phyloP scores from a whole-genome alignment of 2,888 invertebrate genomes.

The Eustalomyia histrio region DNA sequence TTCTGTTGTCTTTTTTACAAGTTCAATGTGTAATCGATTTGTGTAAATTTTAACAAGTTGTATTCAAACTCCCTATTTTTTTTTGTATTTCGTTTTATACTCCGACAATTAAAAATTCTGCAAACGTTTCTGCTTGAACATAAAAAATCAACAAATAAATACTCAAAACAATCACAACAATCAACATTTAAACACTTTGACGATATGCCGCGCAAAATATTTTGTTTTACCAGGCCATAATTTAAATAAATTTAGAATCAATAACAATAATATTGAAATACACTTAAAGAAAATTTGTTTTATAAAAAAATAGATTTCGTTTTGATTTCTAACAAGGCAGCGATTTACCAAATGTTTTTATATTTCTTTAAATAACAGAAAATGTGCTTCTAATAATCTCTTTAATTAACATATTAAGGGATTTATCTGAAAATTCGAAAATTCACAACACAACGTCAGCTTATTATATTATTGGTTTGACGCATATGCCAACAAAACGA shows the following conservation, averaged over 20 bases:
- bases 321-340: too few species aligned
- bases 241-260: conserved; percentile 60
- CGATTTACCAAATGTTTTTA: too few species aligned
- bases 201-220: conserved; percentile 57
- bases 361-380: too few species aligned
- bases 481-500: too few species aligned
- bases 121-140: conserved; percentile 74
- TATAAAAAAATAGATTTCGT: too few species aligned
- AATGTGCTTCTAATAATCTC: too few species aligned
- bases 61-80: conserved; percentile 38
- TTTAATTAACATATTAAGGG: too few species aligned
- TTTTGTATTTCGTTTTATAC: conserved; percentile 34
- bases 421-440: too few species aligned
- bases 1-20: conserved; percentile 20
- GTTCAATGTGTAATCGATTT: conserved; percentile 56
- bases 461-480: too few species aligned
- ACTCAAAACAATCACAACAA: conserved; percentile 63
- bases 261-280: conserved; percentile 33
- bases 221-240: conserved; percentile 53
- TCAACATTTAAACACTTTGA: conserved; percentile 63
- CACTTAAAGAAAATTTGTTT: conserved; percentile 11
- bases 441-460: too few species aligned
- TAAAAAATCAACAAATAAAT: conserved; percentile 72
- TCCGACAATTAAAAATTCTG: conserved; percentile 71
- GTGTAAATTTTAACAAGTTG: conserved; percentile 43